phyloP scores from a whole-genome alignment of 2,888 invertebrate species.

The Rhamphomyia laevipes region DNA sequence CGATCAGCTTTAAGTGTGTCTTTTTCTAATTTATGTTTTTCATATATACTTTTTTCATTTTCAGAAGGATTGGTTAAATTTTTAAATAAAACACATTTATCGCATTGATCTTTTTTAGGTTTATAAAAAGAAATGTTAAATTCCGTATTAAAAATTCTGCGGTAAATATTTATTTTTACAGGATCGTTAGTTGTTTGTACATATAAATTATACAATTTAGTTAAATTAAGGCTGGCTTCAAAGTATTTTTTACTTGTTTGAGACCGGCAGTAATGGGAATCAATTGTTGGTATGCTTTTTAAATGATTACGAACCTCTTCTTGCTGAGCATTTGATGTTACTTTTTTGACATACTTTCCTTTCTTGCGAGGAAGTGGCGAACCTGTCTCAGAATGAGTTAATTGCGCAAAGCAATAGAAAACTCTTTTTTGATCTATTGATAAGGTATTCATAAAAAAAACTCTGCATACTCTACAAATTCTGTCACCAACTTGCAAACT shows the following conservation, averaged over 20 bases:
- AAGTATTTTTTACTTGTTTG: background rate
- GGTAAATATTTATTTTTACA: background rate
- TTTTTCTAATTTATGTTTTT: background rate
- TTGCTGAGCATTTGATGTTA: background rate
- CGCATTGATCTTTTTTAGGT: background rate
- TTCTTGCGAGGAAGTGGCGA: background rate
- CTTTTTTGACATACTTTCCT: background rate
- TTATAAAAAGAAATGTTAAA: background rate
- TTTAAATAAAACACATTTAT: too few species aligned
- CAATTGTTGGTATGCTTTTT: background rate
- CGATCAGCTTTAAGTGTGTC: background rate
- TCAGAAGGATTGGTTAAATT: too few species aligned
- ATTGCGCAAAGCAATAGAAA: background rate
- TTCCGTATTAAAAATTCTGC: background rate
- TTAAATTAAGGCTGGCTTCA: background rate
- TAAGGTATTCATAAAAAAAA: background rate
- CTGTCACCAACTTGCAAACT: too few species aligned
- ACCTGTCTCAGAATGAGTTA: background rate
- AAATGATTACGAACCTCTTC: background rate
- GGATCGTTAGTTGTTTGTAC: background rate
- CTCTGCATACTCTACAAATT: background rate
- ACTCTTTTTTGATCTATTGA: background rate
- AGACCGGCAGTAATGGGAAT: background rate
- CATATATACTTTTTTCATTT: background rate
- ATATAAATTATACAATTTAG: background rate